Base-by-base conservation (phyloP, 2,888 invertebrate genomes). In the Beris chalybata region DNA sequence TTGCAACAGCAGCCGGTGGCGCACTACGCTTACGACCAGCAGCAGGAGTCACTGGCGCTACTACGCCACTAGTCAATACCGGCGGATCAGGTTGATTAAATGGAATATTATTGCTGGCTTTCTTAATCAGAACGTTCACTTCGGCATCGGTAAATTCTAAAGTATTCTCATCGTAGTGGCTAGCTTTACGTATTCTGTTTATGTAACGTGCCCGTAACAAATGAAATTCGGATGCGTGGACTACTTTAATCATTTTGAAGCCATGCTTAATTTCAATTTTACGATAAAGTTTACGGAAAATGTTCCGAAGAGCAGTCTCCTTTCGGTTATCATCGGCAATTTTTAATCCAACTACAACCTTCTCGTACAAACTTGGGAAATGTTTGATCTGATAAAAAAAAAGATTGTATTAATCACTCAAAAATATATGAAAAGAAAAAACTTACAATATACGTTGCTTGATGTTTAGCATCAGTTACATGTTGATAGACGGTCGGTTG, bases 211-310 rank as follows among this genome's bases (percentile, higher is more conserved):
- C 32, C n/a, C 52, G 52, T 31, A 61, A 55, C 43, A 54, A 53
- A 47, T 50, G 50, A 32, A 70, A 70, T 57, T 70, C 67, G 13
- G 59, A 45, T 52, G 55, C 52, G 43, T 68, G 64, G n/a, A 68
- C 66, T 4, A 66, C 30, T 29, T 53, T 38, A 9, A 70, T 44
- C 31, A 54, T 43, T 5, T 61, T 54, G 15, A 64, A 65, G 9
- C 70, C 70, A 22, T 68, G 64, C 11, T 53, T 55, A 55, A 65
- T 67, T 47, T 70, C 70, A 56, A 70, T 68, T 63, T 70, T 67
- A 11, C 66, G 64, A 43, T 70, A 70, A 6, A 70, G 32, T 61
- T 70, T 70, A 11, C 70, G 66, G 15, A 70, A 70, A n/a, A 68
- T 59, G 32, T 63, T 55, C 3, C 67, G 52, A 43, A 70, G 15